Base-by-base conservation (phyloP, 2,888 invertebrate species). In the Gisinianus flammeolus region DNA sequence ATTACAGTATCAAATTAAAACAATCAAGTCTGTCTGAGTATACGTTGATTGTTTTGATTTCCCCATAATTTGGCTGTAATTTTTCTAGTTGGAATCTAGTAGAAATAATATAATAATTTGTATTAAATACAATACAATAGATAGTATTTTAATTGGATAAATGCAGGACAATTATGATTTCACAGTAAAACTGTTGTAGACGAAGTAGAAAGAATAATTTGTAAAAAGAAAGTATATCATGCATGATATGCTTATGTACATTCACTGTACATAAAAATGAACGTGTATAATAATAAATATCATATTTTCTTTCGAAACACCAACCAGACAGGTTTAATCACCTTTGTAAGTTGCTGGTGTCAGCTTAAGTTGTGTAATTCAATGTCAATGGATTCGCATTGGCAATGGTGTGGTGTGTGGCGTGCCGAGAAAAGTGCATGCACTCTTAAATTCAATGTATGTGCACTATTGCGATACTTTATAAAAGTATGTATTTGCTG, bases 251-350 rank as follows among this genome's bases (percentile, higher is more conserved):
- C n/a, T n/a, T n/a, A n/a, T n/a, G n/a, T n/a, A n/a, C n/a, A n/a
- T n/a, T n/a, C n/a, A n/a, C n/a, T n/a, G n/a, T n/a, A n/a, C n/a
- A n/a, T n/a, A n/a, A n/a, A n/a, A n/a, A n/a, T n/a, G n/a, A n/a
- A n/a, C n/a, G n/a, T n/a, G n/a, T n/a, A 16, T 44, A 6, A 44
- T 44, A 44, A 44, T 10, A 10, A 44, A 10, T 6, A 10, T 10
- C 44, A 44, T 6, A 44, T 44, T 44, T 44, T 44, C 44, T 44
- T 6, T 6, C 44, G 6, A 16, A 16, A 44, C 44, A 44, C 44
- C 44, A 44, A 44, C 44, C 16, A 69, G 69, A 69, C 69, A 69
- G 69, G 69, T 69, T 69, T 69, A 69, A 69, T 69, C 69, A 69
- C 69, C 69, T 69, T 24, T n/a, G 44, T 22, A 69, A 31, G n/a